Evolutionary conservation across 35 echinoderm and acorn worm genomes (phyloP), one percentile per base, ranked within the genome.

Genomic region (Apostichopus parvimensis): DNA sequence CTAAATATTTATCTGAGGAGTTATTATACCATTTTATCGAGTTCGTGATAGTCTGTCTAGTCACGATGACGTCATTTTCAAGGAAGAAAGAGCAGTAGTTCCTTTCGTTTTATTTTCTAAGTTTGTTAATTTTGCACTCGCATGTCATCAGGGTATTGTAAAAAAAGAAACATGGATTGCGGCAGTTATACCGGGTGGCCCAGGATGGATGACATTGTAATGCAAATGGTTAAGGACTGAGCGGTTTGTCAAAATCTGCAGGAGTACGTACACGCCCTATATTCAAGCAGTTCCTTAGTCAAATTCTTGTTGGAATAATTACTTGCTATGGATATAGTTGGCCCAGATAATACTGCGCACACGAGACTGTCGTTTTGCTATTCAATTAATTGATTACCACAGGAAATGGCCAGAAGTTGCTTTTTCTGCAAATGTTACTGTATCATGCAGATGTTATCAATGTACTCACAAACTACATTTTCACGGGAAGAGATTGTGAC

Each of bases 271-370:
- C 76, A 4, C 53, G 77, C 11, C 90, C 75, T 56, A 25, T 4
- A 45, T 91, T 73, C 75, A 79, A 54, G 20, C 90, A 5, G 77
- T 91, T 25, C 90, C 73, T 60, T 71, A 83, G 14, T 79, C 91
- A 1, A 60, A 56, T 65, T 53, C 6, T 71, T 17, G 73, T 81
- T 92, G 91, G 79, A 77, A 92, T 23, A 92, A 92, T 28, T 28
- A 58, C 24, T 82, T 52, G 91, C 8, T 4, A 83, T 83, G 4
- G 91, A 92, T 28, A 66, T 92, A 8, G 57, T 81, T 22, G 91
- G 91, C 45, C 91, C 78, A 66, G 78, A 92, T 83, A 78, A 77
- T 91, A 57, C 73, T 20, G 89, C 89, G 14, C 89, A 2, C 75
- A 12, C 8, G 24, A 25, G 73, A 78, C 23, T 77, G 76, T 5